Evolutionary conservation across 2,113 vertebrate species (phyloP).

Genomic region (Lasiurus borealis): DNA sequence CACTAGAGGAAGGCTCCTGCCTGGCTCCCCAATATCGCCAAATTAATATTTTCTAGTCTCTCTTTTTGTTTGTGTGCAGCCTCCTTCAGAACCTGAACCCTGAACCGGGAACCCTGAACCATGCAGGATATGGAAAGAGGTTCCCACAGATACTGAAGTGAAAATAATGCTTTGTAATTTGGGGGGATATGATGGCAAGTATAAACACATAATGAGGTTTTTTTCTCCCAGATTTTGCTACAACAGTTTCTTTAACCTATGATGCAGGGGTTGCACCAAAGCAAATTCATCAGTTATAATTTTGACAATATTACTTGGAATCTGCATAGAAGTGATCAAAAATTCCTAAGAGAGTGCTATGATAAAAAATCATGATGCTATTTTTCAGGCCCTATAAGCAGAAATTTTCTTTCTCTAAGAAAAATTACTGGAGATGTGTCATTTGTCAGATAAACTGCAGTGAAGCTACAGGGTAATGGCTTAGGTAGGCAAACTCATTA

Average conservation of each 20-base stretch:
- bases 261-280: background rate
- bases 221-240: background rate
- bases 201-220: background rate
- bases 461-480: background rate
- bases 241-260: background rate
- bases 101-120: too few species aligned
- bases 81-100: too few species aligned
- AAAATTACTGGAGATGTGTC: conserved; percentile 54
- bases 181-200: background rate
- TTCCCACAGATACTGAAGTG: background rate
- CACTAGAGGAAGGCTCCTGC: too few species aligned
- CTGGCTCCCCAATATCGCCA: too few species aligned
- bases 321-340: conserved; percentile 31
- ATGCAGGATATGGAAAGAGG: too few species aligned
- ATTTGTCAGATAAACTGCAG: conserved; percentile 44
- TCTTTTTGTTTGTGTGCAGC: too few species aligned
- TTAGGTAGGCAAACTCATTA: too few species aligned
- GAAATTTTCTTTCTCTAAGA: conserved; percentile 56
- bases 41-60: too few species aligned
- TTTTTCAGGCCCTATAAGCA: conserved; percentile 31
- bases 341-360: background rate
- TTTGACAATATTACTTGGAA: background rate
- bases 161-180: conserved; percentile 27
- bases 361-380: conserved; percentile 40
- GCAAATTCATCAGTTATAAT: background rate